Conservation (phyloP, 2,113 vertebrate genomes). For the Ptilorrhoa leucosticta region DNA sequence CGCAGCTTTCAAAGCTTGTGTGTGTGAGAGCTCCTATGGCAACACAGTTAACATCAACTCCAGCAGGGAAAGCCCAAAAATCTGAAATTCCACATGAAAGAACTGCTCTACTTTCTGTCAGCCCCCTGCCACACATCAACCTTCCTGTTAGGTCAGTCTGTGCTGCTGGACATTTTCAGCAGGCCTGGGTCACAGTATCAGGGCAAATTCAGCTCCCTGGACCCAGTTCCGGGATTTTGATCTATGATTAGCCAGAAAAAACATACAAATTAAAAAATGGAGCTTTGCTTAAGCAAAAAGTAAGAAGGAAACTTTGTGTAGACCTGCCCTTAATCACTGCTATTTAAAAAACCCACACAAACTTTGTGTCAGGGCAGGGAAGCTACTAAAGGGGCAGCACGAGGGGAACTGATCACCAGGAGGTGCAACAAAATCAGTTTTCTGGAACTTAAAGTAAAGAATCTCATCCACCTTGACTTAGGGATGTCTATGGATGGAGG, state of each 20-base stretch:
- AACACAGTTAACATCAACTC: neutral
- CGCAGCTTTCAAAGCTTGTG: neutral
- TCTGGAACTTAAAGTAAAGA: neutral
- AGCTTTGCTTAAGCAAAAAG: neutral
- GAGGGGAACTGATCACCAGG: neutral
- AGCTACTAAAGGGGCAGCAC: neutral
- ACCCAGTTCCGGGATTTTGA: neutral
- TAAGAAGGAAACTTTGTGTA: neutral
- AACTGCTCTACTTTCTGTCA: neutral
- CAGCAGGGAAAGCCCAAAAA: neutral
- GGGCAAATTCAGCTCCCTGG: neutral
- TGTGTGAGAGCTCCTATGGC: neutral
- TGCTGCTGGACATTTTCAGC: neutral
- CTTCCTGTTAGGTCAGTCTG: neutral
- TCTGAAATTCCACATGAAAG: neutral
- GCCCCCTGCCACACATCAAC: neutral
- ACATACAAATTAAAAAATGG: no score
- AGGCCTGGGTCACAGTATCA: neutral
- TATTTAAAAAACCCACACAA: neutral
- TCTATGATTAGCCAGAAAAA: neutral
- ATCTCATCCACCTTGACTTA: neutral
- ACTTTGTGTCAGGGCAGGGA: neutral
- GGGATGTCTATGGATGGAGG: neutral
- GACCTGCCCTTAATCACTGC: neutral
- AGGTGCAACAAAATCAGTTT: neutral